Conservation (phyloP, 2,113 vertebrate species). For the Microcebus jonahi region DNA sequence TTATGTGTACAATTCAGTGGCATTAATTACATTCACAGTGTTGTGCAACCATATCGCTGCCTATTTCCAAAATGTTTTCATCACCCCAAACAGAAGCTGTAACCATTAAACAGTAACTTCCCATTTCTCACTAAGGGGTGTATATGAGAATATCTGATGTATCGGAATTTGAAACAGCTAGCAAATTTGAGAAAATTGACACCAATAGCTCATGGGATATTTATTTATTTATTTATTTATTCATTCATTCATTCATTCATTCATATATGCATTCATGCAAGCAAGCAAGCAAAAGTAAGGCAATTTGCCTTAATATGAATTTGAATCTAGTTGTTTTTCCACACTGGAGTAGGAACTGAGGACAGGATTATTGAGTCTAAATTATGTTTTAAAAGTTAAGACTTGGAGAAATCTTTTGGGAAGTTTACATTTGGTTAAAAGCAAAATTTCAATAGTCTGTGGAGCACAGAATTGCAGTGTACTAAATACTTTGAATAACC, state of each 20-base stretch:
- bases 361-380: not conserved
- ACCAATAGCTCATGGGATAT: not conserved
- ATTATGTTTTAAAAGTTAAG: not conserved
- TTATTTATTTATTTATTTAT: not conserved
- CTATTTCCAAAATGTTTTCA: not conserved
- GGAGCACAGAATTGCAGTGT: not conserved
- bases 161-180: slow-evolving; percentile 18
- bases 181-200: not conserved
- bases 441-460: not conserved
- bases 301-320: not conserved
- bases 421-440: slow-evolving; percentile 25
- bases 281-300: not conserved
- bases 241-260: too few relatives aligned
- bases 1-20: not conserved
- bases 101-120: not conserved
- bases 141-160: not conserved
- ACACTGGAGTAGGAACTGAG: not conserved
- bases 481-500: not conserved
- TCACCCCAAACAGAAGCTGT: not conserved
- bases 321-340: slow-evolving; percentile 40
- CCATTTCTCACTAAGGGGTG: not conserved
- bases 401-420: not conserved
- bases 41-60: slow-evolving; percentile 6
- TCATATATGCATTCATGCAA: not conserved
- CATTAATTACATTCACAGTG: not conserved